Conservation (phyloP, 2,113 vertebrate genomes). For the Vombatus ursinus region DNA sequence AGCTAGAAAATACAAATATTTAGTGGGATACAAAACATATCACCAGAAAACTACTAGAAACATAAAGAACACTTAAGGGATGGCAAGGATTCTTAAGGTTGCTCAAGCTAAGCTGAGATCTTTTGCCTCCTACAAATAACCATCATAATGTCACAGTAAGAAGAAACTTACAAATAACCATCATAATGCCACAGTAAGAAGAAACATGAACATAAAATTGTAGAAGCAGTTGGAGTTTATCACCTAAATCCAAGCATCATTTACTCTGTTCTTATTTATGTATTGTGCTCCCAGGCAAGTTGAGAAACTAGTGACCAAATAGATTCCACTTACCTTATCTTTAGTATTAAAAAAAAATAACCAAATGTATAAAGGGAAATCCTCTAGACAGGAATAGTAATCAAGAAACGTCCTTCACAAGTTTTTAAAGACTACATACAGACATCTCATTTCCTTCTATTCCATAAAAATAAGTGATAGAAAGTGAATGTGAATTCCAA, state of each 20-base stretch:
- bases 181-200: neutral
- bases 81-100: constrained; percentile 47
- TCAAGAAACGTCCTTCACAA: constrained; percentile 34
- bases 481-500: constrained; percentile 35
- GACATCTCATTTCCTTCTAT: neutral
- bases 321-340: constrained; percentile 58
- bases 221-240: constrained; percentile 32
- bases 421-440: constrained; percentile 56
- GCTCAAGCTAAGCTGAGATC: constrained; percentile 11
- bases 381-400: constrained; percentile 14
- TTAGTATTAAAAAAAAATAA: neutral
- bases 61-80: constrained; percentile 55
- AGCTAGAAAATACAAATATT: constrained; percentile 33
- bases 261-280: constrained; percentile 32
- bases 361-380: constrained; percentile 39
- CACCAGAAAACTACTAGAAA: constrained; percentile 51
- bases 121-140: constrained; percentile 3
- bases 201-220: constrained; percentile 31
- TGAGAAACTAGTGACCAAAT: constrained; percentile 48
- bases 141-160: constrained; percentile 3
- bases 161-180: constrained; percentile 49
- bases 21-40: constrained; percentile 11
- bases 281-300: constrained; percentile 43
- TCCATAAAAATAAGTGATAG: constrained; percentile 14
- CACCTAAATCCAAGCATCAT: constrained; percentile 21